Evolutionary conservation across 2,797 vertebrate species (phyloP).

Genomic region (Lacerta agilis): DNA sequence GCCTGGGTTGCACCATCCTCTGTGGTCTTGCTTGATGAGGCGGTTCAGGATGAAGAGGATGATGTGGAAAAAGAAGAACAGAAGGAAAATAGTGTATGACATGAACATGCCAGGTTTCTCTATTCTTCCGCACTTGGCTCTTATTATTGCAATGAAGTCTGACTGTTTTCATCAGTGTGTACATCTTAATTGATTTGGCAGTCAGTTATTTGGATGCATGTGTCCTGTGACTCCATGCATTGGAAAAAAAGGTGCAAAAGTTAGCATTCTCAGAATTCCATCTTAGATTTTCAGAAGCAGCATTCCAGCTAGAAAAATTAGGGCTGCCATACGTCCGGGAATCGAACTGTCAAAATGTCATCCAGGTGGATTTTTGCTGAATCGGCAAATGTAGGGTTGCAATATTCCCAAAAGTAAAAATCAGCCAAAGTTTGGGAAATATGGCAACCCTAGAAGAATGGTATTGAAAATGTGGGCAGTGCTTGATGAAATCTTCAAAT

Average conservation of each 20-base stretch:
- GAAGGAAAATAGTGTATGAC: slow-evolving; percentile 82
- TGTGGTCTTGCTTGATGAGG: slow-evolving; percentile 92
- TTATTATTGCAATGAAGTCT: background rate
- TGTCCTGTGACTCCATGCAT: background rate
- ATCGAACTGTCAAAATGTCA: too few species aligned
- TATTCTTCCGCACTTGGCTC: background rate
- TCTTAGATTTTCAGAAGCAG: too few species aligned
- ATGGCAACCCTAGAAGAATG: too few species aligned
- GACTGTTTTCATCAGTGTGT: background rate
- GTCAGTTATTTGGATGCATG: background rate
- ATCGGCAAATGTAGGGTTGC: too few species aligned
- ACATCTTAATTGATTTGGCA: background rate
- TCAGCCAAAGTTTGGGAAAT: too few species aligned
- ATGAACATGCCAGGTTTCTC: slow-evolving; percentile 8
- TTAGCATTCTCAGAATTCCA: background rate
- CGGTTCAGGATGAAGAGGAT: slow-evolving; percentile 83
- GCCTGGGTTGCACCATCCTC: slow-evolving; percentile 91
- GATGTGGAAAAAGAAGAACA: slow-evolving; percentile 84
- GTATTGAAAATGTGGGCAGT: background rate
- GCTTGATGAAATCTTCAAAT: background rate
- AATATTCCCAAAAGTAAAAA: too few species aligned
- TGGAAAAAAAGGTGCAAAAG: background rate
- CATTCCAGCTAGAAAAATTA: too few species aligned
- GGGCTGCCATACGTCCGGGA: too few species aligned
- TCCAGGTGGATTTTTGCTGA: too few species aligned